phyloP scores from a whole-genome alignment of 2,888 invertebrate genomes.

The Dolichomitus sp. region DNA sequence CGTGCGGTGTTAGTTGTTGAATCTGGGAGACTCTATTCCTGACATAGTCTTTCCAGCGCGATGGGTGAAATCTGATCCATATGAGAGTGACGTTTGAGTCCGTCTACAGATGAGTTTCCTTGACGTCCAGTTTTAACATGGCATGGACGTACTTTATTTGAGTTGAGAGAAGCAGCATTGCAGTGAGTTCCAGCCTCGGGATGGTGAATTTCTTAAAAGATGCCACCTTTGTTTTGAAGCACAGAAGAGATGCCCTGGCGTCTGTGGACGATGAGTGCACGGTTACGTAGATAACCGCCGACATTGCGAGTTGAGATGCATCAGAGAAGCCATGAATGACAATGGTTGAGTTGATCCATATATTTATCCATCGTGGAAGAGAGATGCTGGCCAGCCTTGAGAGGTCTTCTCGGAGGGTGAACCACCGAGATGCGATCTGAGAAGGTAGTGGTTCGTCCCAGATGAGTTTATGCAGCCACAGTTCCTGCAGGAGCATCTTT shows the following conservation, averaged over 20 bases:
- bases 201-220: constrained; percentile 69
- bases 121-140: neutral
- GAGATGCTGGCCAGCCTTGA: constrained; percentile 43
- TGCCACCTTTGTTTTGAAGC: constrained; percentile 63
- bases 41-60: too few species aligned
- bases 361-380: constrained; percentile 60
- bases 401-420: constrained; percentile 54
- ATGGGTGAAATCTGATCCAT: constrained; percentile 65
- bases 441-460: constrained; percentile 63
- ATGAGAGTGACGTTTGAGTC: constrained; percentile 56
- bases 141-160: constrained; percentile 39
- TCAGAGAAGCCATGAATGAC: constrained; percentile 55
- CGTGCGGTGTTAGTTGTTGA: too few species aligned
- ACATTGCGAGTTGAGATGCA: constrained; percentile 62
- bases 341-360: constrained; percentile 18
- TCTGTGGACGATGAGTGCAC: neutral
- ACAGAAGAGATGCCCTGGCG: neutral
- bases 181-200: constrained; percentile 72
- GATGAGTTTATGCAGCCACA: constrained; percentile 55
- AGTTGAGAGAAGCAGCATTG: constrained; percentile 60
- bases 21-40: too few species aligned
- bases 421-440: constrained; percentile 27
- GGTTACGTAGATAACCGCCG: constrained; percentile 13
- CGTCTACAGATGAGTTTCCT: constrained; percentile 54
- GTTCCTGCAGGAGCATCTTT: constrained; percentile 41